Conservation (phyloP, 2,113 vertebrate genomes). For the Ochotona princeps region DNA sequence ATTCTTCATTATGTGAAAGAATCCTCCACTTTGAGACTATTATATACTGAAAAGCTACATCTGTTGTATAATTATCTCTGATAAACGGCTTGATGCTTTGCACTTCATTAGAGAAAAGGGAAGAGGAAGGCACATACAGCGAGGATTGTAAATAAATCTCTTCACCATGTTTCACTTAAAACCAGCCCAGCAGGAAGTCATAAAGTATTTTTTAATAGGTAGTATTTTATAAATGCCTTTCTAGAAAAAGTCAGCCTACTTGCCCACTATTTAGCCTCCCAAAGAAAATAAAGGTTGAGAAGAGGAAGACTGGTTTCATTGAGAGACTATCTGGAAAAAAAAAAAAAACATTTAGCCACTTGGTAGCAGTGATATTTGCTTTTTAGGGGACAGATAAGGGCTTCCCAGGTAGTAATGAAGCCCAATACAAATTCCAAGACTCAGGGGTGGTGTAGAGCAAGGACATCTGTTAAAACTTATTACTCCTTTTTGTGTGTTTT, state of each 20-base stretch:
- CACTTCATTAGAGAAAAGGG: slow-evolving; percentile 82
- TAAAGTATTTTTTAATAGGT: slow-evolving; percentile 78
- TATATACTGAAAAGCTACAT: slow-evolving; percentile 84
- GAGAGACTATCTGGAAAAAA: slow-evolving; percentile 47
- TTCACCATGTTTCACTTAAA: slow-evolving; percentile 81
- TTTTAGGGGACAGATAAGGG: slow-evolving; percentile 31
- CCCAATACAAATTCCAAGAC: background rate
- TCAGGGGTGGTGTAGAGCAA: background rate
- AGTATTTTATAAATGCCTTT: slow-evolving; percentile 83
- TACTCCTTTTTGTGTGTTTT: background rate
- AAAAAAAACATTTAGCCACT: slow-evolving; percentile 49
- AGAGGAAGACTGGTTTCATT: slow-evolving; percentile 56
- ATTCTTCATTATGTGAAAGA: slow-evolving; percentile 83
- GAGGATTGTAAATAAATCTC: slow-evolving; percentile 84
- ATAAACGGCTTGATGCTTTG: slow-evolving; percentile 81
- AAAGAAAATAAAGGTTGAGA: slow-evolving; percentile 33
- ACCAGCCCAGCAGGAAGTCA: slow-evolving; percentile 81
- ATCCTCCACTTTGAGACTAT: slow-evolving; percentile 78
- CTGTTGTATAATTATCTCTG: slow-evolving; percentile 86
- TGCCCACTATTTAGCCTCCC: slow-evolving; percentile 71
- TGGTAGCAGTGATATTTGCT: slow-evolving; percentile 42
- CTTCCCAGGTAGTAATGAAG: slow-evolving; percentile 23
- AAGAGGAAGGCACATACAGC: slow-evolving; percentile 73
- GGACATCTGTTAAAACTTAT: background rate
- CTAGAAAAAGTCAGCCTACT: slow-evolving; percentile 55